Conservation (phyloP, 2,888 invertebrate species). For the Troides oblongomaculatus region DNA sequence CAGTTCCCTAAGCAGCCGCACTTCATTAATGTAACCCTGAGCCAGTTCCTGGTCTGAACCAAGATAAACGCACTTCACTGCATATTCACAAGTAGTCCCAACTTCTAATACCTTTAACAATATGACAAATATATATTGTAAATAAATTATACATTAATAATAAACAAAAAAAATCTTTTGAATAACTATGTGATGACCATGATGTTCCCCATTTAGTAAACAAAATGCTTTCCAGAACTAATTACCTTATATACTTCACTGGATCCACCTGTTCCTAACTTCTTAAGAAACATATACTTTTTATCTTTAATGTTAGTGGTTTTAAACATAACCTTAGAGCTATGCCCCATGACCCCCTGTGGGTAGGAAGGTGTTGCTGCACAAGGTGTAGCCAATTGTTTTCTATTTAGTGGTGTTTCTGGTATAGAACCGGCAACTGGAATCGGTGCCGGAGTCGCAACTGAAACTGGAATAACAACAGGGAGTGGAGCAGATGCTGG, state of each 20-base stretch:
- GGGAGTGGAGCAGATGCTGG: neutral
- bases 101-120: constrained; percentile 81
- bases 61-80: constrained; percentile 92
- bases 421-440: constrained; percentile 37
- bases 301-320: constrained; percentile 84
- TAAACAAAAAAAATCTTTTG: too few relatives aligned
- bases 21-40: constrained; percentile 93
- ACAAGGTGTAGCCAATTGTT: constrained; percentile 52
- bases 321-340: constrained; percentile 65
- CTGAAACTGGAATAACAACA: neutral
- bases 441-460: neutral
- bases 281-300: constrained; percentile 86
- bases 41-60: constrained; percentile 85
- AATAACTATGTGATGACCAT: too few relatives aligned
- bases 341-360: constrained; percentile 53
- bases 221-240: neutral
- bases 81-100: constrained; percentile 80
- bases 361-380: constrained; percentile 71
- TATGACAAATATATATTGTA: neutral
- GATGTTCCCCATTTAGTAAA: too few relatives aligned
- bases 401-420: constrained; percentile 60
- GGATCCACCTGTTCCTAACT: constrained; percentile 93
- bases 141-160: too few relatives aligned
- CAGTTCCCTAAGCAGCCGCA: constrained; percentile 87
- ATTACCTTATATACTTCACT: constrained; percentile 87